Conservation (phyloP, 2,888 invertebrate species). For the Timandra comae region DNA sequence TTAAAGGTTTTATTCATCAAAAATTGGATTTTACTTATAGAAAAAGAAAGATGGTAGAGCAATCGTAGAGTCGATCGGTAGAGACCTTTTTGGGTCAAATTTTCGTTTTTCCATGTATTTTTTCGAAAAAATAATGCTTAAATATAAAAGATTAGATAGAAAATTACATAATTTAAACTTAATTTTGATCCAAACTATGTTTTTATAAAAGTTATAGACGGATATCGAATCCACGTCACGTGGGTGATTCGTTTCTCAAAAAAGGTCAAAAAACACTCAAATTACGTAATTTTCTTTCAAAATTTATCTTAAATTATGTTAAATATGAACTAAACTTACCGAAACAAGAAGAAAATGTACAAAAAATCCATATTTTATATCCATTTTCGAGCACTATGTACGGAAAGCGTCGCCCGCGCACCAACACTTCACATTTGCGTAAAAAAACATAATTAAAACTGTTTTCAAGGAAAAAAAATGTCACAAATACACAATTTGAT, state of each 20-base stretch:
- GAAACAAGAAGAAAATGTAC: not conserved
- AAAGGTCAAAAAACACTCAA: not conserved
- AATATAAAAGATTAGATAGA: too few relatives aligned
- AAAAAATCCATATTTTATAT: not conserved
- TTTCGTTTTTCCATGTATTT: too few relatives aligned
- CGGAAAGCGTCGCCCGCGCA: not conserved
- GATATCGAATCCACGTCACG: not conserved
- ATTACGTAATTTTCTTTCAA: not conserved
- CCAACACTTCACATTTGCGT: not conserved
- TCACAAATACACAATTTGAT: not conserved
- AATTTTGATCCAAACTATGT: not conserved
- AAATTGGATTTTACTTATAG: too few relatives aligned
- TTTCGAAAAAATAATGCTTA: too few relatives aligned
- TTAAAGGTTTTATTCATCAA: too few relatives aligned
- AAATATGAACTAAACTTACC: not conserved
- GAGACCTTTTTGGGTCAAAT: too few relatives aligned
- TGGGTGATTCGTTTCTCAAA: not conserved
- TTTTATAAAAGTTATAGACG: too few relatives aligned
- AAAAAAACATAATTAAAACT: not conserved
- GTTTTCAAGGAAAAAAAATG: not conserved
- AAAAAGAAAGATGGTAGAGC: too few relatives aligned
- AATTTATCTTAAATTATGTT: not conserved
- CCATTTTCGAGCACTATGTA: too few relatives aligned
- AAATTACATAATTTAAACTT: not conserved
- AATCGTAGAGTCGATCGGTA: too few relatives aligned